Evolutionary conservation across 1,140 invertebrate species (phyloP).

Genomic region (Aphelenchoides fujianensis): DNA sequence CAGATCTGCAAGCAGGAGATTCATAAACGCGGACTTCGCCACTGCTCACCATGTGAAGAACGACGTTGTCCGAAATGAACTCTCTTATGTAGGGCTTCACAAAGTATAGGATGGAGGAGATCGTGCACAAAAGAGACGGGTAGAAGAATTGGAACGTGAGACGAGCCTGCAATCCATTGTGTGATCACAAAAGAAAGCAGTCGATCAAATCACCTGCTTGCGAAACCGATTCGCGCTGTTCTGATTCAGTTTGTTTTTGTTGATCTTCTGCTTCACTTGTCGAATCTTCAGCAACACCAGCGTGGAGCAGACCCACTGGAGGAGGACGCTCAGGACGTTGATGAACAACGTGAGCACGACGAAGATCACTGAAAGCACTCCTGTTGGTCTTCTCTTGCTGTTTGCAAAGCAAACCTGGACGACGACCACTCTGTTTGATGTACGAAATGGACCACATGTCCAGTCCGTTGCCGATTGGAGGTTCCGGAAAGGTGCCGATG

Average conservation of each 20-base stretch:
- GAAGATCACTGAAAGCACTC: slow-evolving; percentile 33
- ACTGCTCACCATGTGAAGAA: slow-evolving; percentile 53
- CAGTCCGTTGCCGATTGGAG: slow-evolving; percentile 31
- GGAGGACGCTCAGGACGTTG: slow-evolving; percentile 41
- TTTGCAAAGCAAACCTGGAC: slow-evolving; percentile 21
- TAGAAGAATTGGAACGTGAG: slow-evolving; percentile 61
- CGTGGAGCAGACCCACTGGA: slow-evolving; percentile 55
- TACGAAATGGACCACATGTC: slow-evolving; percentile 46
- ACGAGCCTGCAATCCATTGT: slow-evolving; percentile 42
- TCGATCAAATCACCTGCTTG: slow-evolving; percentile 47
- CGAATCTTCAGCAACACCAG: slow-evolving; percentile 53
- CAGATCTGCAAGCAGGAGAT: slow-evolving; percentile 42
- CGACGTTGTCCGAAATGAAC: slow-evolving; percentile 36
- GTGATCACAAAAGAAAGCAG: neutral
- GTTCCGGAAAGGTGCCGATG: slow-evolving; percentile 49
- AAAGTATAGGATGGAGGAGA: slow-evolving; percentile 55
- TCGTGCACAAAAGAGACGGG: slow-evolving; percentile 52
- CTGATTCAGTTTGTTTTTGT: slow-evolving; percentile 52
- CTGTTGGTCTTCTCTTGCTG: slow-evolving; percentile 3
- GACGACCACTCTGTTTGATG: slow-evolving; percentile 13
- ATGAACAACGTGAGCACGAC: slow-evolving; percentile 34
- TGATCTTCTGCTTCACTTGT: slow-evolving; percentile 53
- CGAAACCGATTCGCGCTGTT: slow-evolving; percentile 56
- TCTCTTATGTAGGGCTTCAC: slow-evolving; percentile 49
- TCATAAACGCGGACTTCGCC: neutral